These are phyloP conservation scores for Microcebus tavaratra DNA, from an alignment of 2,113 vertebrate species.

Conservation along the genomic window DNA sequence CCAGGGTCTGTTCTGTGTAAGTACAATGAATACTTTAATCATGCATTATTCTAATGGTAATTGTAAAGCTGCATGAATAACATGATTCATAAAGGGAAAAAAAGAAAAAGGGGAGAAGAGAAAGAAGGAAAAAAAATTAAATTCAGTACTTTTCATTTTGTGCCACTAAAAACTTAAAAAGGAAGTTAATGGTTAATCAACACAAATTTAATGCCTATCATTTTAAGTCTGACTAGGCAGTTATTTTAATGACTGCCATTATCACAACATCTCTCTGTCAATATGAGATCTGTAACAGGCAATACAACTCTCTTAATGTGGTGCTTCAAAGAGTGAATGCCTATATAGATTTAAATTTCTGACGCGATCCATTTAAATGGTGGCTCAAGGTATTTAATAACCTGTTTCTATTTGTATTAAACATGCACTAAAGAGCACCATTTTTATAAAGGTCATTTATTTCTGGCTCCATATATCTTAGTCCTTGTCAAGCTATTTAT, in stretches of 20 bases:
- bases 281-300: constrained; percentile 27
- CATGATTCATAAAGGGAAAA: not conserved
- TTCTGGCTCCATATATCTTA: not conserved
- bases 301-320: constrained; percentile 7
- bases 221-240: constrained; percentile 45
- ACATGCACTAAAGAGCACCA: not conserved
- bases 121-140: constrained; percentile 9
- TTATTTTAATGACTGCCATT: constrained; percentile 60
- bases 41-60: not conserved
- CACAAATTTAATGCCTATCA: constrained; percentile 42
- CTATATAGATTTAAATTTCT: constrained; percentile 40
- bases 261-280: constrained; percentile 48
- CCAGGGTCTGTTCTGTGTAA: not conserved
- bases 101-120: not conserved
- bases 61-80: not conserved
- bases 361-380: constrained; percentile 13
- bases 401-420: constrained; percentile 49
- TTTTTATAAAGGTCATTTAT: constrained; percentile 16
- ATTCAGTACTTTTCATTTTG: constrained; percentile 35
- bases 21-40: not conserved
- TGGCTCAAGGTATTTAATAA: constrained; percentile 36
- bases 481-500: not conserved
- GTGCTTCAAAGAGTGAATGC: constrained; percentile 15
- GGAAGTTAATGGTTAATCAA: constrained; percentile 43
- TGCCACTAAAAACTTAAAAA: constrained; percentile 18